Evolutionary conservation across 2,888 invertebrate genomes (phyloP), one percentile per base, ranked within the genome.

Genomic region (Rhaphigaster nebulosa): DNA sequence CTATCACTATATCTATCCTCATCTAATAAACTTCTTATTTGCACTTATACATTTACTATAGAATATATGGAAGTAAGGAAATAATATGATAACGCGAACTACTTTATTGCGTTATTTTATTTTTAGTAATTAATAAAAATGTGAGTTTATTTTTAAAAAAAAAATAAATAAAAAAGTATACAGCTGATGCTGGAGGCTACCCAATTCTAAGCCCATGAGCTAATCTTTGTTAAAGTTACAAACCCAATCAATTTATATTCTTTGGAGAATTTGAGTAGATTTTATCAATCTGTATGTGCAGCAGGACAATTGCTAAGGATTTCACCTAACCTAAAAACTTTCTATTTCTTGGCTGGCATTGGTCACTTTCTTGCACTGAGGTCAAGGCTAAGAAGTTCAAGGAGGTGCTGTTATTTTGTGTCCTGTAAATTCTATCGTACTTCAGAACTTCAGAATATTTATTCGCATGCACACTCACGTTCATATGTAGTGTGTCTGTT

Each of bases 311-410:
- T 34, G 34, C 70, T 20, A 34, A 18, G 38, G 70, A 65, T 70
- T 70, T 70, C 70, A 70, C 70, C 70, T 34, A 34, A 70, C 34
- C 70, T 70, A 8, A 34, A 34, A 70, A 34, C 70, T 70, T 70
- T 70, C 70, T 70, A 70, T 70, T 70, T 70, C 70, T 70, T 34
- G 70, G 70, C 70, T 20, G 34, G 20, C 70, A 70, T 70, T 70
- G 70, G 70, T 34, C 70, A 70, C 70, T 70, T 70, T 70, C 70
- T 70, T 70, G 34, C 65, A 65, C 65, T 70, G 70, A 70, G 70
- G 70, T 70, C 70, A 70, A 70, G 70, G 70, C 70, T 70, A 34
- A 15, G 34, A 34, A 70, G 70, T 70, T 70, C 70, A 70, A 70
- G 70, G 70, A 70, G 65, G 34, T 34, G 5, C 70, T 70, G 70